These are phyloP conservation scores for Barnardius zonarius DNA, from an alignment of 2,113 vertebrate species.

Conservation along the genomic window DNA sequence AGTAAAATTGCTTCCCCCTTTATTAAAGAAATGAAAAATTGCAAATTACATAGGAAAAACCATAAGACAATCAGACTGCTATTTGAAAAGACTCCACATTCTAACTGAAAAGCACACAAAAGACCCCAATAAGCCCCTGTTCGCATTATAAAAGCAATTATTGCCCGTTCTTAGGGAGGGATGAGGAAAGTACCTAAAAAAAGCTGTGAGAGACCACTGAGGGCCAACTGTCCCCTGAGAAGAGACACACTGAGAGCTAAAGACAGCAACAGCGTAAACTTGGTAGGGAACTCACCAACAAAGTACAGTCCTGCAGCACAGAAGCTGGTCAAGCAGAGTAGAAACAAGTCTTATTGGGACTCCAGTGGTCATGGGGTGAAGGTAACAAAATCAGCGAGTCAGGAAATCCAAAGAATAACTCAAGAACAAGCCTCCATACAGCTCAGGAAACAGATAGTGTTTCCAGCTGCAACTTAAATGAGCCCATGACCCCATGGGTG, in stretches of 20 bases:
- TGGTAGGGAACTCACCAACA: neutral
- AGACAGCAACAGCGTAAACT: neutral
- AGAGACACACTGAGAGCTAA: neutral
- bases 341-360: accelerated
- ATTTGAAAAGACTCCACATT: neutral
- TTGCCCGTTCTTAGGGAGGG: neutral
- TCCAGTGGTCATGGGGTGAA: accelerated
- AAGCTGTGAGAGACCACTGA: neutral
- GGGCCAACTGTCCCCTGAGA: neutral
- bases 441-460: accelerated
- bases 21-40: neutral
- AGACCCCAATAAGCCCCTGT: neutral
- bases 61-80: neutral
- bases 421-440: accelerated
- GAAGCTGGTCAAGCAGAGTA: neutral
- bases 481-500: accelerated
- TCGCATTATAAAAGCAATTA: neutral
- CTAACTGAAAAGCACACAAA: neutral
- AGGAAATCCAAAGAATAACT: neutral
- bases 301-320: no score
- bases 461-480: neutral
- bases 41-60: neutral
- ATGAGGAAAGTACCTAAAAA: neutral
- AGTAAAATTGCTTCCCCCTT: neutral
- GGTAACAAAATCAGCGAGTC: neutral